A percentile compares a stretch with the other conserved stretches of the same genome.
Conservation (phyloP, 2,888 invertebrate genomes). For the Pimpla rufipes region DNA sequence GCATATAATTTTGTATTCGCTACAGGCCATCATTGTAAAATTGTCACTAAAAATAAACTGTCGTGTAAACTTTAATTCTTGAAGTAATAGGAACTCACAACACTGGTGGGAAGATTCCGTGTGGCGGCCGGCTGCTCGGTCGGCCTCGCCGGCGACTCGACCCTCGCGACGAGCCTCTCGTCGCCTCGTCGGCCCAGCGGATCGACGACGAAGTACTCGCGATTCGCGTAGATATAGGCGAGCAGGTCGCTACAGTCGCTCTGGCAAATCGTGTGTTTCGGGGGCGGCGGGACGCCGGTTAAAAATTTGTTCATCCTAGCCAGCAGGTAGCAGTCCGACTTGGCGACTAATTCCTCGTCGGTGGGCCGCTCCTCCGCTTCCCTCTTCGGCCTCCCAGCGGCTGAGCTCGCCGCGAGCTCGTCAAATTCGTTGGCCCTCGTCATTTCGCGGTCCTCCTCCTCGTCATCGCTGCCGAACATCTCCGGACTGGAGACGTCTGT, state of each 20-base stretch:
- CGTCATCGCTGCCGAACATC: slow-evolving; percentile 82
- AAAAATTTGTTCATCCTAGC: slow-evolving; percentile 87
- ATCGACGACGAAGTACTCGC: slow-evolving; percentile 86
- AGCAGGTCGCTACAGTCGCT: slow-evolving; percentile 90
- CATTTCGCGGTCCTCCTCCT: slow-evolving; percentile 79
- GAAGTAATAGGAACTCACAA: too few species aligned
- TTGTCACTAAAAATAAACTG: too few species aligned
- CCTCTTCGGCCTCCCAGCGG: neutral
- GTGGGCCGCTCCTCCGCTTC: slow-evolving; percentile 71
- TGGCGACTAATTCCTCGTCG: slow-evolving; percentile 76
- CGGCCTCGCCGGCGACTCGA: neutral
- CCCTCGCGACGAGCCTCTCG: slow-evolving; percentile 42
- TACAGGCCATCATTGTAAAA: too few species aligned
- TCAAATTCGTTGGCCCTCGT: neutral
- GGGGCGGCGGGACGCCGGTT: slow-evolving; percentile 91
- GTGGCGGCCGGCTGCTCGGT: too few species aligned
- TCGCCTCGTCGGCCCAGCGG: slow-evolving; percentile 61
- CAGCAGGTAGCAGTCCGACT: slow-evolving; percentile 84
- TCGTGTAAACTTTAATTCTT: too few species aligned
- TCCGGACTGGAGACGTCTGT: slow-evolving; percentile 80
- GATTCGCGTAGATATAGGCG: slow-evolving; percentile 87
- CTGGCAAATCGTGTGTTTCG: slow-evolving; percentile 90
- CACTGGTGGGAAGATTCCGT: too few species aligned
- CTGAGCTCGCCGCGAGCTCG: neutral
- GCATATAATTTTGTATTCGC: too few species aligned